Conservation (phyloP, 2,888 invertebrate species). For the Scaptomyza flava region DNA sequence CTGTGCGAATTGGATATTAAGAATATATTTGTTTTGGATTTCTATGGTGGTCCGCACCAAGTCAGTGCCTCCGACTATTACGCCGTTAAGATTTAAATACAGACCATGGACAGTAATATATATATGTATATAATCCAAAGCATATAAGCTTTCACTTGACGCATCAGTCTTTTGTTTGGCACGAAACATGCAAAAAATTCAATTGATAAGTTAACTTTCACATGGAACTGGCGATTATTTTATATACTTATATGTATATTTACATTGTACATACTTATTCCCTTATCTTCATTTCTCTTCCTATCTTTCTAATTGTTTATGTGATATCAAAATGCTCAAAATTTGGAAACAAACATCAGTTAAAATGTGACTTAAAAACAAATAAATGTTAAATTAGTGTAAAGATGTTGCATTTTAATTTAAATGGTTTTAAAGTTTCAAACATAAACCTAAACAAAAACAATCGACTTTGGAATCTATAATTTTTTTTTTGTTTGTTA, state of each 20-base stretch:
- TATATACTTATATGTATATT: neutral
- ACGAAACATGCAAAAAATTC: neutral
- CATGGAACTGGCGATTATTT: conserved; percentile 7
- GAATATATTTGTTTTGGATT: conserved; percentile 91
- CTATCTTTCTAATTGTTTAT: neutral
- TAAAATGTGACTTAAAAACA: neutral
- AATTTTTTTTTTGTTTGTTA: conserved; percentile 24
- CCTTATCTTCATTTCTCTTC: neutral
- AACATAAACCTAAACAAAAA: neutral
- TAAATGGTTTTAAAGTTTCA: too few relatives aligned
- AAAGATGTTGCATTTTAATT: neutral
- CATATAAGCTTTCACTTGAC: neutral
- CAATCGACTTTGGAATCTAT: conserved; percentile 12
- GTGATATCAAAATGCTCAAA: conserved; percentile 2
- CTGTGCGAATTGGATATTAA: conserved; percentile 91
- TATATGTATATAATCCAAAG: neutral
- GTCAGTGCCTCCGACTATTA: conserved; percentile 67
- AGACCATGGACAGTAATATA: neutral
- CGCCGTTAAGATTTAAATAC: conserved; percentile 38
- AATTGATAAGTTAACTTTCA: conserved; percentile 13
- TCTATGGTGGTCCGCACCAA: conserved; percentile 90
- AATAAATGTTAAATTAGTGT: neutral
- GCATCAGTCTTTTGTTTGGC: conserved; percentile 13
- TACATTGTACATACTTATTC: neutral
- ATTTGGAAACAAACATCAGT: neutral